These are phyloP conservation scores for Odontocerum albicorne DNA, from an alignment of 2,888 invertebrate genomes.

Conservation along the genomic window DNA sequence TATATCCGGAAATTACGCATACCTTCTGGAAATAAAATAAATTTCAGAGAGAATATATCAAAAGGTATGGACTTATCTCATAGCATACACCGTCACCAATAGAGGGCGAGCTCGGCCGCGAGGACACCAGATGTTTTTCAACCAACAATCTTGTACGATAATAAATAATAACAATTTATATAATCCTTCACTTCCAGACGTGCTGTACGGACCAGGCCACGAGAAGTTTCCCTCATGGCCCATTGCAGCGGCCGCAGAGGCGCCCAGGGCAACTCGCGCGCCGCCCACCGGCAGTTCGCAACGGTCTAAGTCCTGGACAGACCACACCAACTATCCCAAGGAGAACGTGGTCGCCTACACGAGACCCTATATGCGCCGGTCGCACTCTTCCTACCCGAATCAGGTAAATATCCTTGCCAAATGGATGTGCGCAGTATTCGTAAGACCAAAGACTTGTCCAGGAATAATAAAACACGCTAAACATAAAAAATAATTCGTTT, in stretches of 20 bases:
- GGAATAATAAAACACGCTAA: no score
- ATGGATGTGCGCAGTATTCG: no score
- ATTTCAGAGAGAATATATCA: no score
- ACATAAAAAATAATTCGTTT: no score
- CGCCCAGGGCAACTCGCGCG: slow-evolving; percentile 48
- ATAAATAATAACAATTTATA: not conserved
- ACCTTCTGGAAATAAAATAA: not conserved
- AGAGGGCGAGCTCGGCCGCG: no score
- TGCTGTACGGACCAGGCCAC: slow-evolving; percentile 69
- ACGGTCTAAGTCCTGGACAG: slow-evolving; percentile 71
- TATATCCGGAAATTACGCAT: no score
- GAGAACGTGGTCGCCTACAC: slow-evolving; percentile 65
- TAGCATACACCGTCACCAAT: no score
- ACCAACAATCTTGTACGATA: no score
- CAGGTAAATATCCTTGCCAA: slow-evolving; percentile 20
- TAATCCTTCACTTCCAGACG: slow-evolving; percentile 43
- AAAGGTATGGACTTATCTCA: no score
- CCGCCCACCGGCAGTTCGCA: slow-evolving; percentile 58
- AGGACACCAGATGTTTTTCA: no score
- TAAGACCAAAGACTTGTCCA: no score
- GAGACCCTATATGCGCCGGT: slow-evolving; percentile 65
- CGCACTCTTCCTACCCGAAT: slow-evolving; percentile 44
- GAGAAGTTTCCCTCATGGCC: slow-evolving; percentile 79
- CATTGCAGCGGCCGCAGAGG: slow-evolving; percentile 61
- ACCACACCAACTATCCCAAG: slow-evolving; percentile 70